Evolutionary conservation across 2,797 vertebrate genomes (phyloP).

Genomic region (Pipistrellus kuhlii): DNA sequence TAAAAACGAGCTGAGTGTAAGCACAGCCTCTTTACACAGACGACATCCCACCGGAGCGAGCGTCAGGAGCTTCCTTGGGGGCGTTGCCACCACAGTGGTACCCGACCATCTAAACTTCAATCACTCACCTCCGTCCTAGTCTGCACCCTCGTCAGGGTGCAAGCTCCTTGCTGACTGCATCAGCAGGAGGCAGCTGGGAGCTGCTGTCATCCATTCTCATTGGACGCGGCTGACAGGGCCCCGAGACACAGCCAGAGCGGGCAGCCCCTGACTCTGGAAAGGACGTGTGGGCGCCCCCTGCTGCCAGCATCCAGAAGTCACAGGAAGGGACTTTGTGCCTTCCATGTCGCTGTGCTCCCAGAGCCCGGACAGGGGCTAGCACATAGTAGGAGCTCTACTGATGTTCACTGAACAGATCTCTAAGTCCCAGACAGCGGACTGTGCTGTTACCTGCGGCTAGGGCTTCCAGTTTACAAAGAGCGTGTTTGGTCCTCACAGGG

Average conservation of each 20-base stretch:
- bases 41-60: slow-evolving; percentile 85
- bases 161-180: slow-evolving; percentile 67
- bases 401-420: background rate
- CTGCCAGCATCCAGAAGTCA: background rate
- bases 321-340: background rate
- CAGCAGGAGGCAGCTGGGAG: slow-evolving; percentile 68
- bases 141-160: slow-evolving; percentile 77
- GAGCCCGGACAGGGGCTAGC: background rate
- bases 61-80: slow-evolving; percentile 85
- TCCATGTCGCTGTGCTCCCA: too few relatives aligned
- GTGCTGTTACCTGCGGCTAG: background rate
- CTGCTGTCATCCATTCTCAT: background rate
- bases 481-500: background rate
- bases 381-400: background rate
- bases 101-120: slow-evolving; percentile 82
- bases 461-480: background rate
- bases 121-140: slow-evolving; percentile 81
- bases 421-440: background rate
- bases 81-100: slow-evolving; percentile 77
- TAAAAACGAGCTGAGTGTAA: slow-evolving; percentile 85
- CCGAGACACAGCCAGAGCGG: rapidly evolving
- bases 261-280: background rate
- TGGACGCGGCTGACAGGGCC: background rate
- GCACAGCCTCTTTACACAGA: slow-evolving; percentile 86
- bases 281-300: background rate